Evolutionary conservation across 92 coral and sea anemone genomes (phyloP), one percentile per base, ranked within the genome.

Genomic region (Actinostola sp.): DNA sequence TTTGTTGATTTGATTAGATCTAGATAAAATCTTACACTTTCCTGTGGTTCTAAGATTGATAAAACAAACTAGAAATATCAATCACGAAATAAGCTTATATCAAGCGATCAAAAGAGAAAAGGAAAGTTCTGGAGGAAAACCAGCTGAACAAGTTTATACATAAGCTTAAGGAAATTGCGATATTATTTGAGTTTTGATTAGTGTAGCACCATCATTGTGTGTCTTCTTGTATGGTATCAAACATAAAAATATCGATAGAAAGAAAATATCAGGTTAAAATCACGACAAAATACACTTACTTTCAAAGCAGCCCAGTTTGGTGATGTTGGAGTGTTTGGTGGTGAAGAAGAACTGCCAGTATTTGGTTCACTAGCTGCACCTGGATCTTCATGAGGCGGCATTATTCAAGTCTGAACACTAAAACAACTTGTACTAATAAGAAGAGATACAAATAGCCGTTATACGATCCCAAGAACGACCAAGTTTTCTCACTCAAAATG

Each of bases 361-460:
- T 74, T 58, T 11, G 83, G 49, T 39, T 77, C 83, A 35, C 53
- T 66, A 0, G 75, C 76, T 0, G 77, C 83, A 20, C 59, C 75
- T 38, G 83, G 41, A 33, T 56, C 71, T 54, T 77, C 83, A 27
- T 77, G 83, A 17, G 83, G 83, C 35, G 83, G 45, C 83, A 77
- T 77, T 17, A 6, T 50, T 2, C 16, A 0, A 61, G 19, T 15
- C 30, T 45, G 1, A 49, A 12, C 15, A 43, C 14, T 23, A 46
- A 45, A 44, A 48, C 26, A 46, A 53, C 30, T 53, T 53, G 21
- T 53, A 20, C 59, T 53, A 1, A 1, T 16, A 23, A 25, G 20
- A 7, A 53, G 30, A 53, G 21, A 23, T 14, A 1, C 25, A 57
- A 29, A 7, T 13, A 19, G 15, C 4, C 36, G 13, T 57, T 57